Base-by-base conservation (phyloP, 2,888 invertebrate genomes). In the Dryobota labecula region DNA sequence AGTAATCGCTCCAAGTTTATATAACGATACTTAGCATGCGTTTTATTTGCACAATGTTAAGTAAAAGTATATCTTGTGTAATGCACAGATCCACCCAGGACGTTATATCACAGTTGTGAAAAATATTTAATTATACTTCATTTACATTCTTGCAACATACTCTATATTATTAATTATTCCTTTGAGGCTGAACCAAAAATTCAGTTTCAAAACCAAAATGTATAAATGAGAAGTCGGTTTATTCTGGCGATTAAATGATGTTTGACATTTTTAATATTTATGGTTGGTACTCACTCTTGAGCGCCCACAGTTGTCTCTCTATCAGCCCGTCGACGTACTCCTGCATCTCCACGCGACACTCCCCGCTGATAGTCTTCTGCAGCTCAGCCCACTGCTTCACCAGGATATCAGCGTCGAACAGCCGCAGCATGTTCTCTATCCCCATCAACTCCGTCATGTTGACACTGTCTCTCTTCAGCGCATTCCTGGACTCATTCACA, bases 291-390 rank as follows among this genome's bases (percentile, higher is more conserved):
- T 97, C 92, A 98, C 97, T 97, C 92, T 97, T 97, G 58, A 97
- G 95, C 9, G 98, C 97, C 98, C 98, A 98, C 15, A 97, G 94
- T 65, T 96, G 94, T 66, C 96, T 96, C 60, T 95, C 94, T 70
- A 90, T 89, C 47, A 98, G 92, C 2, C 97, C 97, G 18, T 95
- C 93, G 53, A 97, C 94, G 88, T 97, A 97, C 49, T 92, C 90
- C 84, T 97, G 96, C 93, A 97, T 91, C 80, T 97, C 96, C 41
- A 92, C 92, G 61, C 92, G 92, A 86, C 98, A 97, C 53, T 93
- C 91, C 0, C 94, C 93, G 5, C 92, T 90, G 73, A 97, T 90
- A 47, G 89, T 91, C 47, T 93, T 93, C 73, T 96, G 95, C 54
- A 96, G 92, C 36, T 92, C 91, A 1, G 84, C 83, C 97, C 97